Percentiles rank a stretch among this genome's conserved stretches.
Evolutionary conservation across 2,113 vertebrate species (phyloP).

Genomic region (Axis porcinus): DNA sequence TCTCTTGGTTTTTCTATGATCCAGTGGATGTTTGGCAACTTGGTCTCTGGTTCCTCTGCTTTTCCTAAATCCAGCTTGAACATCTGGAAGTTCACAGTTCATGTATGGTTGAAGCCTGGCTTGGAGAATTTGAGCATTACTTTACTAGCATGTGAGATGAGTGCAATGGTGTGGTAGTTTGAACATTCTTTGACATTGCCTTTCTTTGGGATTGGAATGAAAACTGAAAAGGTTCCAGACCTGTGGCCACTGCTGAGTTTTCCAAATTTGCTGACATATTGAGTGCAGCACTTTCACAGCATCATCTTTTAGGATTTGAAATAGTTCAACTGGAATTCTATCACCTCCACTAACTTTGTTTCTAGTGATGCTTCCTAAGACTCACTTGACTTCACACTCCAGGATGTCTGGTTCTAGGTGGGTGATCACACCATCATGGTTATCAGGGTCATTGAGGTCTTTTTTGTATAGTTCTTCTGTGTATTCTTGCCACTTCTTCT

Average conservation of each 20-base stretch:
- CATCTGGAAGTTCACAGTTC: neutral
- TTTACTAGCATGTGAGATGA: neutral
- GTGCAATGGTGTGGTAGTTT: neutral
- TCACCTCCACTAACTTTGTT: neutral
- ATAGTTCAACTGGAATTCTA: neutral
- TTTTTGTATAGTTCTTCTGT: neutral
- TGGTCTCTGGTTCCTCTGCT: neutral
- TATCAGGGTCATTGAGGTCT: neutral
- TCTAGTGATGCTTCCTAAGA: neutral
- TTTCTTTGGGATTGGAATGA: neutral
- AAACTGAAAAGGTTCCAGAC: neutral
- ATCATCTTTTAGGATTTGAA: neutral
- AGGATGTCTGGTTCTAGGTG: neutral
- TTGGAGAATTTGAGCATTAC: neutral
- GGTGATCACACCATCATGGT: neutral
- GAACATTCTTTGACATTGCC: neutral
- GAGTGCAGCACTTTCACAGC: neutral
- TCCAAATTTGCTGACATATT: neutral
- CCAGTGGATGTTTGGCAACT: neutral
- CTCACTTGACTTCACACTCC: neutral
- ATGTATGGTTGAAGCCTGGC: neutral
- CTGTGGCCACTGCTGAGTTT: neutral
- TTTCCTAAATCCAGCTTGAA: neutral
- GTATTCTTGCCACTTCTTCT: neutral
- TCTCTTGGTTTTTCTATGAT: neutral